phyloP scores from a whole-genome alignment of 2,113 vertebrate genomes.

The Oriolus oriolus region DNA sequence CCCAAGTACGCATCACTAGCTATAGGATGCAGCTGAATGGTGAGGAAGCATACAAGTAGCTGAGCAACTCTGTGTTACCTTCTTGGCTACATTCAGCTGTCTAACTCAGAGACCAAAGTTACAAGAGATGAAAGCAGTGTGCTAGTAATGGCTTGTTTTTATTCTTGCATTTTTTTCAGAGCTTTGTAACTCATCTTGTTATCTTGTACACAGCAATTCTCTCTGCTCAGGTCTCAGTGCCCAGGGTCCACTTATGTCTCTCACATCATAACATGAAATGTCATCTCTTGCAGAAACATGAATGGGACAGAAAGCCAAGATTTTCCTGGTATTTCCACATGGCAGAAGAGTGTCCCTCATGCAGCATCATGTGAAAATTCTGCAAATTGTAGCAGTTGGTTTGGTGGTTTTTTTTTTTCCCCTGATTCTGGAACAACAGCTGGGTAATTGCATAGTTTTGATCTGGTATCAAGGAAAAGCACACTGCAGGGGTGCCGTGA shows the following conservation, averaged over 20 bases:
- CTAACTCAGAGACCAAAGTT: not conserved
- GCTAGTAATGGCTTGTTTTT: not conserved
- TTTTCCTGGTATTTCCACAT: not conserved
- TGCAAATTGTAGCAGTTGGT: not conserved
- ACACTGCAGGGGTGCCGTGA: not conserved
- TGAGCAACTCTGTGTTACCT: not conserved
- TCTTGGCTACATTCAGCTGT: not conserved
- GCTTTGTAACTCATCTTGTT: not conserved
- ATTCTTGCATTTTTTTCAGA: not conserved
- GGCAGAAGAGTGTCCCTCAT: not conserved
- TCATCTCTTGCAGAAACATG: not conserved
- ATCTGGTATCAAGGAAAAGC: not conserved
- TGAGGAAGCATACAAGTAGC: not conserved
- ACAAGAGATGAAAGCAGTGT: not conserved
- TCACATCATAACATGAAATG: rapidly evolving
- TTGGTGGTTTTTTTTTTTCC: rapidly evolving
- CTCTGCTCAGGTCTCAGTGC: not conserved
- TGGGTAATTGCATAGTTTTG: not conserved
- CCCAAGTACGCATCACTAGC: not conserved
- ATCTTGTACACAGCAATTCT: not conserved
- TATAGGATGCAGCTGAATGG: not conserved
- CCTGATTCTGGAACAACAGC: not conserved
- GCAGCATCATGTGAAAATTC: rapidly evolving
- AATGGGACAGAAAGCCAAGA: not conserved
- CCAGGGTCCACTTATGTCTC: not conserved